These are phyloP conservation scores for Ranitomeya variabilis DNA, from an alignment of 2,113 vertebrate genomes.

Conservation along the genomic window DNA sequence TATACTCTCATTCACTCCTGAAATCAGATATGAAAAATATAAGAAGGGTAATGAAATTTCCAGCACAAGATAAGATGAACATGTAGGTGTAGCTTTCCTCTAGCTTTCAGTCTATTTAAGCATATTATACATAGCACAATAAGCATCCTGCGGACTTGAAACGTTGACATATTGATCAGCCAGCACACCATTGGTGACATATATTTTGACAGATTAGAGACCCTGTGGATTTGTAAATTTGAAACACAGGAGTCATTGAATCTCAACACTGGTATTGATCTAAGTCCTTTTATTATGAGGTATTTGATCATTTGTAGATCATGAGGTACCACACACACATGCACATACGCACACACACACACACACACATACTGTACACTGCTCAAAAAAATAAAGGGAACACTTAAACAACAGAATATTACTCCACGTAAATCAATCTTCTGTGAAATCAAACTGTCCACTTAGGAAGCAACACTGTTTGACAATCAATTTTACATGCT, in stretches of 20 bases:
- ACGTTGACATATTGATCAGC: conserved; percentile 11
- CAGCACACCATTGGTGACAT: conserved; percentile 5
- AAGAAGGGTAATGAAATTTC: background rate
- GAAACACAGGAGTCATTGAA: conserved; percentile 26
- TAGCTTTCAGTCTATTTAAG: background rate
- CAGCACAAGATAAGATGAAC: background rate
- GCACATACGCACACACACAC: too few relatives aligned
- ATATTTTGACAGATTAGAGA: conserved; percentile 31
- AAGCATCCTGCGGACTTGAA: conserved; percentile 29
- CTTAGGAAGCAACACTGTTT: too few relatives aligned
- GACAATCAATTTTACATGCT: too few relatives aligned
- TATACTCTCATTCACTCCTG: background rate
- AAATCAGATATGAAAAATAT: background rate
- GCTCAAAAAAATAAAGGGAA: too few relatives aligned
- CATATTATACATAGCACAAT: conserved; percentile 10
- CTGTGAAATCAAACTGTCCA: too few relatives aligned
- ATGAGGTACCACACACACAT: too few relatives aligned
- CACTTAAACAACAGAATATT: too few relatives aligned
- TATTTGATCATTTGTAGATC: background rate
- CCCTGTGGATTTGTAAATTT: conserved; percentile 34
- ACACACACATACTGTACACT: too few relatives aligned
- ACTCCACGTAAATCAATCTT: too few relatives aligned
- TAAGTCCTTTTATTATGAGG: background rate
- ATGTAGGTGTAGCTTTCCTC: background rate
- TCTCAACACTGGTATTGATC: conserved; percentile 20